A percentile compares a stretch with the other conserved stretches of the same genome.
phyloP scores from a whole-genome alignment of 1,140 invertebrate species.

The Fopius arisanus region DNA sequence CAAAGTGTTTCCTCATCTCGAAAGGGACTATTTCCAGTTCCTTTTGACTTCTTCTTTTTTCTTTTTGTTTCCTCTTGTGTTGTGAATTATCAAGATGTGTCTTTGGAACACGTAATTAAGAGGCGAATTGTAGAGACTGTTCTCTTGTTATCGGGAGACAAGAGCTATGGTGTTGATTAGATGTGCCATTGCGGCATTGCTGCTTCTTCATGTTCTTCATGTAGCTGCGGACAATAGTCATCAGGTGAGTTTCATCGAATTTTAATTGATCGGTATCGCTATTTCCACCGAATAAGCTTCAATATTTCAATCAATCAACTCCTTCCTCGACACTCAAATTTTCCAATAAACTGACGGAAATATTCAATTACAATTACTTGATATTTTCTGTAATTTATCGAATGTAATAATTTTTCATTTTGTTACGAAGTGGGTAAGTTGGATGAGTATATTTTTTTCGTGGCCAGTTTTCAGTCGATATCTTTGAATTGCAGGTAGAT shows the following conservation, averaged over 20 bases:
- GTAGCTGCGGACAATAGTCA: not conserved
- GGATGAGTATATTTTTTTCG: no score
- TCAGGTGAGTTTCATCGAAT: constrained; percentile 12
- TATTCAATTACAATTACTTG: no score
- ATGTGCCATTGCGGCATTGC: constrained; percentile 18
- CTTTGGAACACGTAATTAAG: not conserved
- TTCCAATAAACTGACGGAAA: no score
- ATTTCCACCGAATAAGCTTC: no score
- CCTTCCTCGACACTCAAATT: no score
- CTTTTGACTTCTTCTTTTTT: not conserved
- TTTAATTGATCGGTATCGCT: no score
- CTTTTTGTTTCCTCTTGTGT: not conserved
- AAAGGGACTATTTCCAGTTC: not conserved
- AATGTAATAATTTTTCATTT: no score
- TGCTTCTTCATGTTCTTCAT: constrained; percentile 15
- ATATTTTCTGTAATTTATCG: no score
- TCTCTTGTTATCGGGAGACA: not conserved
- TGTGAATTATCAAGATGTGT: not conserved
- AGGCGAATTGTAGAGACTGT: not conserved
- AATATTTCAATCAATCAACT: no score
- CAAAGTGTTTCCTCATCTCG: not conserved
- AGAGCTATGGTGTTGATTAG: constrained; percentile 22
- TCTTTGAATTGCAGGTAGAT: no score
- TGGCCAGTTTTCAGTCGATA: no score
- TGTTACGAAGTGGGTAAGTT: no score